Base-by-base conservation (phyloP, 2,113 vertebrate genomes). In the Oophaga pumilio region DNA sequence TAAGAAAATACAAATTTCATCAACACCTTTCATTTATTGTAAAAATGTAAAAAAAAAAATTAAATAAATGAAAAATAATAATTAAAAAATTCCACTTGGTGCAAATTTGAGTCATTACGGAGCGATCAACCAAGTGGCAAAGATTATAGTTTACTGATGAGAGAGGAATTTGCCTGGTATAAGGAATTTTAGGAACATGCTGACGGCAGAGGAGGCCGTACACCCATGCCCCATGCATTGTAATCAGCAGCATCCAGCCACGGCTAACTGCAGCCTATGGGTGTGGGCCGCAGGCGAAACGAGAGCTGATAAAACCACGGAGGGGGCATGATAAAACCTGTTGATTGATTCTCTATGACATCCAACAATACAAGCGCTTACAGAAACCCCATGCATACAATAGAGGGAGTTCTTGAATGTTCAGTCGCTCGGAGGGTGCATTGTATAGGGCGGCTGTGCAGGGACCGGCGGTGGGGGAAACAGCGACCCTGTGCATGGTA, bases 221-320 rank as follows among this genome's bases (percentile, higher is more conserved):
- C 33, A 88, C 80, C 71, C 57, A 83, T 50, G 56, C 33, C 56
- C 53, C 68, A 28, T 78, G 59, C 85, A 66, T 86, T 86, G 74
- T 86, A 88, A 88, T 88, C 86, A 88, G 80, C 33, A 50, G 76
- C 80, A 56, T 83, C 68, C 86, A 88, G 86, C 86, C 57, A 66
- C 80, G 17, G 69, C 80, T 76, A 64, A 24, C 57, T 64, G 86
- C 86, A 62, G 78, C 62, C 28, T 17, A 52, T 82, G 86, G 86
- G 86, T 83, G 86, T 88, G 86, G 79, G 69, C 69, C 86, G 9
- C 43, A 76, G 68, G 79, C 86, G n/a, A 76, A 88, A 20, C 33
- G 57, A 66, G 59, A 80, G 20, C 86, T 88, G 86, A 88, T 88
- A 88, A 88, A 83, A 76, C 69, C 57, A 22, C 86, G 82, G 79